Percentiles rank a stretch among this genome's conserved stretches.
Evolutionary conservation across 2,797 vertebrate species (phyloP).

Genomic region (Xiphophorus birchmanni): DNA sequence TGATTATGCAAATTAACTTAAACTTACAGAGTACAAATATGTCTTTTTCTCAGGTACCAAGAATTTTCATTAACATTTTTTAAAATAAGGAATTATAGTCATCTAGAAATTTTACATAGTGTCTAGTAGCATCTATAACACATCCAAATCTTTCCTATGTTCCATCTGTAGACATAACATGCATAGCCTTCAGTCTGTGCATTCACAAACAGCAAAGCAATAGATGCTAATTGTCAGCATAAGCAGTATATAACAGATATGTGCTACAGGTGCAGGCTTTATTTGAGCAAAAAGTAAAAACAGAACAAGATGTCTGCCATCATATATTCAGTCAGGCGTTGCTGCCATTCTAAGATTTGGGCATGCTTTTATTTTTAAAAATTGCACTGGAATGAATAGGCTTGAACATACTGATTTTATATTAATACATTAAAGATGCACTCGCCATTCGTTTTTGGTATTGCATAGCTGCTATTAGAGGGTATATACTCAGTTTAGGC

Average conservation of each 20-base stretch:
- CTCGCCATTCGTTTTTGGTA: constrained; percentile 74
- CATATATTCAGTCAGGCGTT: background rate
- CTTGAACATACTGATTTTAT: constrained; percentile 32
- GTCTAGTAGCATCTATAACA: constrained; percentile 24
- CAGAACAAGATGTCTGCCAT: background rate
- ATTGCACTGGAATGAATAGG: constrained; percentile 45
- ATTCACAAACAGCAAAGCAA: constrained; percentile 11
- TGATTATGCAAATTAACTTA: constrained; percentile 23
- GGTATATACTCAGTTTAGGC: constrained; percentile 46
- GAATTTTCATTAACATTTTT: constrained; percentile 27
- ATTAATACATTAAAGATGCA: constrained; percentile 63
- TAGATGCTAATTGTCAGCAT: background rate
- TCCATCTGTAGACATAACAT: constrained; percentile 36
- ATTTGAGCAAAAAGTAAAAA: constrained; percentile 1
- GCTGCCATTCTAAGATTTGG: constrained; percentile 37
- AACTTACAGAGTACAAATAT: constrained; percentile 32
- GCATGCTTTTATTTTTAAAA: constrained; percentile 64
- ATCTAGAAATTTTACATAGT: constrained; percentile 43
- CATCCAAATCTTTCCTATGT: constrained; percentile 15
- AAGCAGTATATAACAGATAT: constrained; percentile 31
- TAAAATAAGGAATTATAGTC: constrained; percentile 55
- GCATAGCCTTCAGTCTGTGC: constrained; percentile 46
- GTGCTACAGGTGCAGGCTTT: constrained; percentile 9
- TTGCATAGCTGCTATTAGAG: constrained; percentile 77
- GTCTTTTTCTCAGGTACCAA: constrained; percentile 27